phyloP scores from a whole-genome alignment of 2,797 vertebrate species.

The Myotis myotis region DNA sequence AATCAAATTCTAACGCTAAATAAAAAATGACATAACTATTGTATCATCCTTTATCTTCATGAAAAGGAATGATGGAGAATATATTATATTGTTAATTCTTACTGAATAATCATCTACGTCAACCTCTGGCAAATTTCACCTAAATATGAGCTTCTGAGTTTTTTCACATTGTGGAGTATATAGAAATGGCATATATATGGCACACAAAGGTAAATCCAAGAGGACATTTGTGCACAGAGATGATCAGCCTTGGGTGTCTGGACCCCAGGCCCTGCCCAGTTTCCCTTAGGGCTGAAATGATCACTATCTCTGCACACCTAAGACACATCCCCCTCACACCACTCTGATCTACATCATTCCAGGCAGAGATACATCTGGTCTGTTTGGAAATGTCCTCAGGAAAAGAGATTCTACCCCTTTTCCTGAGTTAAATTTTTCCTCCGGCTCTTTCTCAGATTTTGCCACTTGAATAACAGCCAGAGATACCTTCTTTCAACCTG shows the following conservation, averaged over 20 bases:
- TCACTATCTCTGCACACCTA: constrained; percentile 25
- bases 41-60: background rate
- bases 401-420: background rate
- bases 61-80: background rate
- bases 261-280: background rate
- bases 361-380: constrained; percentile 19
- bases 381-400: constrained; percentile 39
- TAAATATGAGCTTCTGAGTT: background rate
- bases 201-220: background rate
- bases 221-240: background rate
- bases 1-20: background rate
- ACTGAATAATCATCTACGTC: background rate
- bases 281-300: background rate
- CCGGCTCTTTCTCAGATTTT: background rate
- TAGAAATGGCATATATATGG: background rate
- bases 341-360: constrained; percentile 13
- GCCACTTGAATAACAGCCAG: background rate
- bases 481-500: background rate
- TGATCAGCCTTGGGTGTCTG: background rate
- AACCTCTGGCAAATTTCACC: background rate
- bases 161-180: background rate
- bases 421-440: constrained; percentile 22
- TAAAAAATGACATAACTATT: background rate
- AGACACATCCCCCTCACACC: background rate
- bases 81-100: background rate